Conservation (phyloP, 2,797 vertebrate genomes). For the Crypturellus tataupa region DNA sequence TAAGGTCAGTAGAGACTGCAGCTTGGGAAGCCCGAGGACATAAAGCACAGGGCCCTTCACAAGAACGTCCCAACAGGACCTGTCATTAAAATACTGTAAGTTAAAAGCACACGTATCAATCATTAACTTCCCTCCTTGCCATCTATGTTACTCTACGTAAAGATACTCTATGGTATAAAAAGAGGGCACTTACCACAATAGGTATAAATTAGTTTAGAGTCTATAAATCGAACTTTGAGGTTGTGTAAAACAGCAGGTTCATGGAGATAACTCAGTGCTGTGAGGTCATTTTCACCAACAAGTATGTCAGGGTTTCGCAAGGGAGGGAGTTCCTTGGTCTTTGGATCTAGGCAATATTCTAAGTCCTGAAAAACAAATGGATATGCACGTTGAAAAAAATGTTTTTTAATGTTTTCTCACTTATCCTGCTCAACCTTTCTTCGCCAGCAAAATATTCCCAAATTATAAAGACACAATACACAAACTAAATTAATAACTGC, state of each 20-base stretch:
- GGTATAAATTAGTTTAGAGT: slow-evolving; percentile 98
- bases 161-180: background rate
- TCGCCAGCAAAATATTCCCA: background rate
- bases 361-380: slow-evolving; percentile 82
- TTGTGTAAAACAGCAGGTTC: slow-evolving; percentile 98
- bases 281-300: slow-evolving; percentile 98
- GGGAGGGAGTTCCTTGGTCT: slow-evolving; percentile 93
- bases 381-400: background rate
- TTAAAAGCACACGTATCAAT: background rate
- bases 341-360: slow-evolving; percentile 90
- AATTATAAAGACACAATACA: background rate
- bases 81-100: background rate
- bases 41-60: accelerated
- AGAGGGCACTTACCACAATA: slow-evolving; percentile 91
- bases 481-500: background rate
- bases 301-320: slow-evolving; percentile 97
- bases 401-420: background rate
- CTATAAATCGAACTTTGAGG: slow-evolving; percentile 96
- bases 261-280: slow-evolving; percentile 97
- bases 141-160: background rate
- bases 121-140: background rate
- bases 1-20: background rate
- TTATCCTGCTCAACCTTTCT: background rate
- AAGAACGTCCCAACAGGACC: background rate
- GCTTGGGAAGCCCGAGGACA: background rate